These are phyloP conservation scores for Pentamera pediparva DNA, from an alignment of 53 echinoderm and acorn worm species.

Conservation along the genomic window DNA sequence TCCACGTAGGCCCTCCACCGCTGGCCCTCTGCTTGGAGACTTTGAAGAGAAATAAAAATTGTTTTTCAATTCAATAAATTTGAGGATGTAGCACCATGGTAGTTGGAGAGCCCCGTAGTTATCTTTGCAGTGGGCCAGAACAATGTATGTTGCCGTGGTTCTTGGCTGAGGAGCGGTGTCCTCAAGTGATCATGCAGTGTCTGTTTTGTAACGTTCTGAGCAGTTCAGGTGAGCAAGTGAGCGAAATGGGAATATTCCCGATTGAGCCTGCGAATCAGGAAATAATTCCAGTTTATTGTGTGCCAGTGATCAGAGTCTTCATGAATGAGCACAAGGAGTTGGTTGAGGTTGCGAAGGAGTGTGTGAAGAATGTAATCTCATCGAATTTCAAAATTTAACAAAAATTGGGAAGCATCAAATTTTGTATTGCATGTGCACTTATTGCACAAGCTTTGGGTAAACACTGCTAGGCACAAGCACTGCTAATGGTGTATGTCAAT, in stretches of 20 bases:
- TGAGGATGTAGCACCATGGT: neutral
- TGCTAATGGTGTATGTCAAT: no score
- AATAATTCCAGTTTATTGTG: no score
- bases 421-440: neutral
- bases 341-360: no score
- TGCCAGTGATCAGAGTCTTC: no score
- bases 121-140: no score
- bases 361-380: no score
- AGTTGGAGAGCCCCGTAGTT: neutral
- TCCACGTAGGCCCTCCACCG: slow-evolving; percentile 91
- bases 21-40: slow-evolving; percentile 71
- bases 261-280: no score
- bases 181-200: no score
- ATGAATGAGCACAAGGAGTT: no score
- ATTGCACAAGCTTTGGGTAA: neutral
- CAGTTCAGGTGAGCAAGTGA: neutral
- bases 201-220: no score
- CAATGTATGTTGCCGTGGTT: no score
- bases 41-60: neutral
- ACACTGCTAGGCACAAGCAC: neutral
- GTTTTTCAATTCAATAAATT: neutral
- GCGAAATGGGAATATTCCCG: neutral
- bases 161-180: no score
- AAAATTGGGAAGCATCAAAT: neutral
- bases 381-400: neutral